Percentiles rank a stretch among this genome's conserved stretches.
Evolutionary conservation across 2,113 vertebrate genomes (phyloP).

Genomic region (Hassar affinis): DNA sequence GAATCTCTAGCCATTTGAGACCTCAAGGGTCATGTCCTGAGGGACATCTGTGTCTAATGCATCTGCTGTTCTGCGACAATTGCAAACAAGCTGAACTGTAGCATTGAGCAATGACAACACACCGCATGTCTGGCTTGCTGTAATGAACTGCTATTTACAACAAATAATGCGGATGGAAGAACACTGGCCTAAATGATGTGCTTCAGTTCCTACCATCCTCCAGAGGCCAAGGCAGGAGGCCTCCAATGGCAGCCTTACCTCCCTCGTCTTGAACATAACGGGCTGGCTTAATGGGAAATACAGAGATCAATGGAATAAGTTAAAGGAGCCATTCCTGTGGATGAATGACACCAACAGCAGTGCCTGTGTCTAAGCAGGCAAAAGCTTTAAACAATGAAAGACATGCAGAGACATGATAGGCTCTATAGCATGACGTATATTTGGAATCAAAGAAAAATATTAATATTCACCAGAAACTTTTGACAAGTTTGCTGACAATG

Average conservation of each 20-base stretch:
- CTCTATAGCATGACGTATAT: not conserved
- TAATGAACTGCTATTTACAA: constrained; percentile 87
- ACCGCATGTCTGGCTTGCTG: constrained; percentile 75
- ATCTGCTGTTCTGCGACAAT: constrained; percentile 1
- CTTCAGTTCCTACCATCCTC: constrained; percentile 72
- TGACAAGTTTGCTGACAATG: not conserved
- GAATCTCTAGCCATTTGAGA: constrained; percentile 74
- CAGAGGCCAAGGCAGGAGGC: constrained; percentile 64
- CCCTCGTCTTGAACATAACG: constrained; percentile 68
- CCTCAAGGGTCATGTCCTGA: constrained; percentile 65
- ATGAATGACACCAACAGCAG: constrained; percentile 63
- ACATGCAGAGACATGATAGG: not conserved
- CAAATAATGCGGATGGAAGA: constrained; percentile 84
- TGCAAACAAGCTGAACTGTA: constrained; percentile 60
- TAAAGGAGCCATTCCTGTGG: constrained; percentile 76
- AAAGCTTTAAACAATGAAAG: constrained; percentile 19
- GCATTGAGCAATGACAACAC: constrained; percentile 73
- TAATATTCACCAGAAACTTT: not conserved
- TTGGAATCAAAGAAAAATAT: not conserved
- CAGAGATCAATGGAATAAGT: constrained; percentile 72
- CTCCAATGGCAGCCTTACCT: constrained; percentile 57
- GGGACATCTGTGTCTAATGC: constrained; percentile 56
- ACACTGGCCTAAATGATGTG: constrained; percentile 82
- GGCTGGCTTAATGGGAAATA: constrained; percentile 63
- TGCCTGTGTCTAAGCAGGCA: constrained; percentile 18